A percentile compares a stretch with the other conserved stretches of the same genome.
These are phyloP conservation scores for Sandelia bainsii DNA, from an alignment of 2,797 vertebrate genomes.

Conservation along the genomic window DNA sequence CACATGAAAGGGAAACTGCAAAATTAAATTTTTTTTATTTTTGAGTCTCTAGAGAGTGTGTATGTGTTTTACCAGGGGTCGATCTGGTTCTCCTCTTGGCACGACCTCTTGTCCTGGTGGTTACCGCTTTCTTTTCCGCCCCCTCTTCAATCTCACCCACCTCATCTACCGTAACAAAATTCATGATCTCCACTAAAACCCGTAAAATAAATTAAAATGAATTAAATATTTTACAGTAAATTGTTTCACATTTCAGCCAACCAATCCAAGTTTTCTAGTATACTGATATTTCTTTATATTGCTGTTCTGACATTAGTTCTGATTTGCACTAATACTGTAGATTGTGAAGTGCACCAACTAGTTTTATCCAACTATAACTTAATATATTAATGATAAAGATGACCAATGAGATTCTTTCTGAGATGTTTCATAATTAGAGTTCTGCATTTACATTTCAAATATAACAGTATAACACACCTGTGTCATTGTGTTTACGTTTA, in stretches of 20 bases:
- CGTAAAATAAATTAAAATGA: background rate
- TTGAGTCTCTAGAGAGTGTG: background rate
- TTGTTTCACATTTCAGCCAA: background rate
- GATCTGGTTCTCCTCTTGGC: conserved; percentile 56
- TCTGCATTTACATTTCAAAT: too few relatives aligned
- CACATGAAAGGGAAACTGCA: background rate
- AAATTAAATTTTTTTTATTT: too few relatives aligned
- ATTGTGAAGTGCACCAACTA: too few relatives aligned
- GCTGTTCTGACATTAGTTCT: too few relatives aligned
- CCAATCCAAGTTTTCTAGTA: too few relatives aligned
- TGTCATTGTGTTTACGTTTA: conserved; percentile 31
- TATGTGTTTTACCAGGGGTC: conserved; percentile 60
- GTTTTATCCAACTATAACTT: too few relatives aligned
- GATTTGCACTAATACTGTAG: too few relatives aligned
- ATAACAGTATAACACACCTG: conserved; percentile 40
- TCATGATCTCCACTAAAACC: conserved; percentile 65
- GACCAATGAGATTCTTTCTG: background rate
- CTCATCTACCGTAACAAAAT: conserved; percentile 91
- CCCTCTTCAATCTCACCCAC: conserved; percentile 87
- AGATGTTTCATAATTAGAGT: background rate
- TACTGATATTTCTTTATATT: too few relatives aligned
- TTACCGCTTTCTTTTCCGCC: conserved; percentile 60
- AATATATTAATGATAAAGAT: too few relatives aligned
- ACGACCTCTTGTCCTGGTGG: conserved; percentile 40
- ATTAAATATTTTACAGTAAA: background rate